Evolutionary conservation across 2,797 vertebrate species (phyloP).

Genomic region (Melanotaenia nigrans): DNA sequence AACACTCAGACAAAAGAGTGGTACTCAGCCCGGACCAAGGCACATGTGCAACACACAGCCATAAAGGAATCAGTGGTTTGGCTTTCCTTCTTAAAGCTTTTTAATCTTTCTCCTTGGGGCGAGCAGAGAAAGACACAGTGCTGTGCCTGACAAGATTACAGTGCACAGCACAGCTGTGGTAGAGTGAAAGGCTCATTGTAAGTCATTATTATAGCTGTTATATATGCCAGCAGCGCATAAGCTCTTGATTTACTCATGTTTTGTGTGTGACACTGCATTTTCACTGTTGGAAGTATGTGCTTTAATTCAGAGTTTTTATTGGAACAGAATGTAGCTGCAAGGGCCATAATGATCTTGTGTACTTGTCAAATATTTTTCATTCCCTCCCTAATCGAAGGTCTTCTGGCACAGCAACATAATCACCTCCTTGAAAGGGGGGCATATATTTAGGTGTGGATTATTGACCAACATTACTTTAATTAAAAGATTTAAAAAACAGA

Average conservation of each 20-base stretch:
- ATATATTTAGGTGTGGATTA: constrained; percentile 8
- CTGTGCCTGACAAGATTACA: constrained; percentile 73
- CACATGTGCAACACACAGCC: constrained; percentile 29
- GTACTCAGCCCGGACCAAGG: constrained; percentile 28
- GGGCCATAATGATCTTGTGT: constrained; percentile 42
- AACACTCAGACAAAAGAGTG: constrained; percentile 28
- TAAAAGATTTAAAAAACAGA: constrained; percentile 24
- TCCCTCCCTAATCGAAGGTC: constrained; percentile 48
- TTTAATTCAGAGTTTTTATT: constrained; percentile 62
- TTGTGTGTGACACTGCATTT: constrained; percentile 61
- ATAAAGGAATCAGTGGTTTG: constrained; percentile 62
- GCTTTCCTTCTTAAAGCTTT: constrained; percentile 66
- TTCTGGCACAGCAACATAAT: constrained; percentile 31
- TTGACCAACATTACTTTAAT: constrained; percentile 30
- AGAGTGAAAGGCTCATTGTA: constrained; percentile 71
- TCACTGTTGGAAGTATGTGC: constrained; percentile 65
- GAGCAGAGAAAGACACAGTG: constrained; percentile 68
- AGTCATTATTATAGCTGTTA: constrained; percentile 73
- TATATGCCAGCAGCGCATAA: constrained; percentile 72
- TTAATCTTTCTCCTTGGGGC: constrained; percentile 67
- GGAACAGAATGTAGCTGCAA: constrained; percentile 38
- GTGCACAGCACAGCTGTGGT: constrained; percentile 62
- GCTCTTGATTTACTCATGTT: constrained; percentile 71
- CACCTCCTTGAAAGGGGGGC: constrained; percentile 16
- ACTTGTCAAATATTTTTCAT: constrained; percentile 59